Evolutionary conservation across 30 jellyfish, hydroid and myxozoan genomes (phyloP).

Genomic region (Haliclystus octoradiatus): DNA sequence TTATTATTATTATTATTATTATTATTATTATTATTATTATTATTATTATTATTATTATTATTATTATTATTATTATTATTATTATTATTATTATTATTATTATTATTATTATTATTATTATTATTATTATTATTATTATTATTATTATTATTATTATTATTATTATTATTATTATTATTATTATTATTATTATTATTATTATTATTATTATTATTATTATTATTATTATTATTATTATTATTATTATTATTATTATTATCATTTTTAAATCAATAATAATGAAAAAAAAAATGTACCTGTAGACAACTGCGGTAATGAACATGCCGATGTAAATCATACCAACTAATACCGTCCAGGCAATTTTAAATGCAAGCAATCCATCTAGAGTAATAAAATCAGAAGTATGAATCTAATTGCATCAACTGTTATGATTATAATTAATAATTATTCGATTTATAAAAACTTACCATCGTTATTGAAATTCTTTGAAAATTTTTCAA

Average conservation of each 20-base stretch:
- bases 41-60: background rate
- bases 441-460: too few relatives aligned
- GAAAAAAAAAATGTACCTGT: conserved; percentile 7
- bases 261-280: background rate
- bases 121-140: background rate
- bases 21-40: background rate
- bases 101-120: background rate
- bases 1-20: background rate
- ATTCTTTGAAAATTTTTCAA: too few relatives aligned
- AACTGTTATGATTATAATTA: too few relatives aligned
- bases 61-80: background rate
- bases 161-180: background rate
- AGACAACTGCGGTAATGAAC: too few relatives aligned
- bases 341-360: too few relatives aligned
- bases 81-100: background rate
- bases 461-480: too few relatives aligned
- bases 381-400: too few relatives aligned
- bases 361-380: too few relatives aligned
- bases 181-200: background rate
- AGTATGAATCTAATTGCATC: too few relatives aligned
- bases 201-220: background rate
- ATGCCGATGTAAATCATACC: too few relatives aligned
- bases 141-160: background rate
- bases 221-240: background rate
- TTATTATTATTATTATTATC: background rate